Conservation (phyloP, 2,888 invertebrate species). For the Hyles lineata region DNA sequence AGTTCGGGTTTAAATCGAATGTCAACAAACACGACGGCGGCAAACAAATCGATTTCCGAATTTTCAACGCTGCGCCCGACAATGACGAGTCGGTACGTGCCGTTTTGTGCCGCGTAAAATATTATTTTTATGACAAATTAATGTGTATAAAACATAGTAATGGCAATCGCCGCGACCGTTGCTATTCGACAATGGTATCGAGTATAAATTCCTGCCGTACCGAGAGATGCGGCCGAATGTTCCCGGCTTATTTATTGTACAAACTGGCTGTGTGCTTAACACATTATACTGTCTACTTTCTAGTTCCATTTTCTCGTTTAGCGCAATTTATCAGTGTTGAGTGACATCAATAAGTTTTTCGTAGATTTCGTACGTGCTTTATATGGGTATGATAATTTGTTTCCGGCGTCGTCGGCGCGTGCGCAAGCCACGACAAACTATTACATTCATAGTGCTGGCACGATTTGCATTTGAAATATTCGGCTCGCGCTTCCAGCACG, state of each 20-base stretch:
- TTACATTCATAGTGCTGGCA: constrained; percentile 83
- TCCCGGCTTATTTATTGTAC: constrained; percentile 51
- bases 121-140: constrained; percentile 39
- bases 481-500: constrained; percentile 73
- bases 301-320: constrained; percentile 73
- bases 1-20: constrained; percentile 63
- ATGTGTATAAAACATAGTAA: constrained; percentile 41
- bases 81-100: constrained; percentile 47
- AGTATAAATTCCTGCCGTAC: constrained; percentile 57
- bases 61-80: constrained; percentile 60
- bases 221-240: constrained; percentile 45
- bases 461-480: constrained; percentile 85
- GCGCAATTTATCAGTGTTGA: constrained; percentile 77
- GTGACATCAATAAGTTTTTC: constrained; percentile 81
- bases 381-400: constrained; percentile 85
- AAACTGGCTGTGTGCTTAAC: constrained; percentile 57
- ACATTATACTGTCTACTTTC: constrained; percentile 59
- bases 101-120: constrained; percentile 47
- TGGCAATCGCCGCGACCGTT: constrained; percentile 58
- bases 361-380: constrained; percentile 76
- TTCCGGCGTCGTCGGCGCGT: constrained; percentile 83
- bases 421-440: constrained; percentile 82
- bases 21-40: constrained; percentile 74
- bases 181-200: constrained; percentile 55
- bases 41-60: constrained; percentile 71